Base-by-base conservation (phyloP, 2,113 vertebrate genomes). In the Verasper variegatus region DNA sequence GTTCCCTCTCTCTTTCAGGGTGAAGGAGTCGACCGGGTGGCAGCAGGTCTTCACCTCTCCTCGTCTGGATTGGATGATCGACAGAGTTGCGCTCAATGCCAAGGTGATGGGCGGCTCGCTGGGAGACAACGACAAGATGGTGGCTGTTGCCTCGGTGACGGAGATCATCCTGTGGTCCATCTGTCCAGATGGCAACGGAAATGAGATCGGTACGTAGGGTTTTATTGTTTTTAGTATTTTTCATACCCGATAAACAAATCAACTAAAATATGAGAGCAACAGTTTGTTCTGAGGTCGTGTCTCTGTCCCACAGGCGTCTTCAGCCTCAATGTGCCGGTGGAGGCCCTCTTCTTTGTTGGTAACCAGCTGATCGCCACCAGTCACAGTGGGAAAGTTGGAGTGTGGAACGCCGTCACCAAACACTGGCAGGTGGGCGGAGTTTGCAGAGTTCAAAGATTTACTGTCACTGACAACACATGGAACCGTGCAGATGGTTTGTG, bases 401-500 rank as follows among this genome's bases (percentile, higher is more conserved):
- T 98, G 17, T 98, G 97, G 97, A 98, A 98, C 4, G 97, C 97
- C 0, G 96, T 98, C 83, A 98, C 97, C 77, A 97, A 98, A 81
- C 97, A 98, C 92, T 98, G 97, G 97, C 97, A 98, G 96, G 97
- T 97, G 26, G 21, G 80, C 56, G 8, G 56, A 58, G 52, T 21
- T 21, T 52, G 2, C 20, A n/a, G 18, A 18, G 5, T 9, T 52
- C 15, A 17, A n/a, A 47, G 20, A 18, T 18, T n/a, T 31, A 31
- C 51, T n/a, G 20, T 52, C 51, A 54, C 9, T 11, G 40, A 42
- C 40, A 3, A 0, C 11, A 3, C 40, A 3, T 3, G 17, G 47
- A 51, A 18, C 17, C 47, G 12, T 18, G 47, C 47, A 18, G 47
- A 1, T 10, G n/a, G 5, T 27, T 31, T 59, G 21, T 23, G 27